Evolutionary conservation across 2,797 vertebrate species (phyloP), one percentile per base, ranked within the genome.

Genomic region (Platalea minor): DNA sequence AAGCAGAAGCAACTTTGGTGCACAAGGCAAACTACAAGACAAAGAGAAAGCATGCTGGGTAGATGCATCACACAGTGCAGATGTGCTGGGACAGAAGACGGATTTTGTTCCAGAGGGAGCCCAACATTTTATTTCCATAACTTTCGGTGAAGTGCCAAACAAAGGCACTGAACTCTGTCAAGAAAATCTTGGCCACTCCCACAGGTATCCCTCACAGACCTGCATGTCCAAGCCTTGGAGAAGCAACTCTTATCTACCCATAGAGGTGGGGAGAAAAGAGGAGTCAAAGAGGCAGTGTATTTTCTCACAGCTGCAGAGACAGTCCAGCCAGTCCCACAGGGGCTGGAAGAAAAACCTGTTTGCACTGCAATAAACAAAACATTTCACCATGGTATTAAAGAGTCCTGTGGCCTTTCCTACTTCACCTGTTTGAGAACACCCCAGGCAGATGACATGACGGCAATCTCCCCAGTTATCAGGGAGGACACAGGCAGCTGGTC

Each of bases 1-100:
- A 95, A 93, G 81, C 77, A 94, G 61, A 95, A 75, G 54, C 24
- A 75, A 51, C 74, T 53, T 70, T 83, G 81, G 64, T 33, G 80
- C 41, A 96, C 33, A 28, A 83, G 74, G 77, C 35, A 69, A 95
- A 68, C 17, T 25, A 56, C 4, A 11, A 59, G 25, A 50, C 13
- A 45, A 63, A 76, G 48, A 48, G 20, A 70, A 63, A 43, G n/a
- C 28, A 5, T 2, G 23, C n/a, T 41, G 48, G 23, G 69, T 17
- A 51, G 51, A 17, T 84, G 70, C n/a, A 61, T 14, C 63, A 45
- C 2, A 0, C 29, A 24, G 11, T 0, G 17, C 1, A 0, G 12
- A 1, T 1, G 17, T 53, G 37, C 67, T 79, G 37, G 10, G 61
- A 85, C 8, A 74, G 51, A 69, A 90, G 28, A 43, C 1, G 4